Evolutionary conservation across 2,113 vertebrate genomes (phyloP), one percentile per base, ranked within the genome.

Genomic region (Mobula birostris): DNA sequence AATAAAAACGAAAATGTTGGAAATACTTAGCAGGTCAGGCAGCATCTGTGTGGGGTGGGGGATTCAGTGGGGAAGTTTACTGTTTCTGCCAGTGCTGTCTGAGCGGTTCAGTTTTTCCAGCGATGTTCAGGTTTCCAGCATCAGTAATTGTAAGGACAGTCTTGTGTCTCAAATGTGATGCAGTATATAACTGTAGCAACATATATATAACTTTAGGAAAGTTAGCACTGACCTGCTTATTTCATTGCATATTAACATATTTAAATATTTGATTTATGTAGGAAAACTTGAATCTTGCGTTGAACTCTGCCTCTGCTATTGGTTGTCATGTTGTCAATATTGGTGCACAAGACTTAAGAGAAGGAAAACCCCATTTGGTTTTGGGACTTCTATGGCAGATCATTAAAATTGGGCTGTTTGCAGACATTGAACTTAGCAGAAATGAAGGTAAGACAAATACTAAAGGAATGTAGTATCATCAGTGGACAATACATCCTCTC

Each of bases 291-390:
- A 99, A 99, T 95, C 95, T 99, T 97, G 99, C 98, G 4, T 95
- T 99, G 96, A 99, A 99, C 94, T 99, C 99, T 0, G 98, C 99
- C 5, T 99, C 99, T 0, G 99, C 98, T 95, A 99, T 99, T 0
- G 99, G 99, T 56, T 99, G 99, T 95, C 99, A 99, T n/a, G 98
- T 99, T 72, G 98, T 99, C 94, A 99, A 99, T 95, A 99, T 99
- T 17, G 99, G 99, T 0, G 99, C 99, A 5, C 97, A 98, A 94
- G 98, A 99, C 95, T 96, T 99, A 95, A 97, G 98, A 94, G 98
- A 99, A 96, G 99, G 99, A 14, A 99, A 99, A 94, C 99, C 98
- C 56, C 99, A 99, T 95, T 97, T 99, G 96, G 99, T 99, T 61
- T 97, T 99, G 21, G 98, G 98, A 21, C 98, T 99, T 1, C 98